A percentile compares a stretch with the other conserved stretches of the same genome.
phyloP scores from a whole-genome alignment of 2,888 invertebrate species.

The Xanthorhoe spadicearia region DNA sequence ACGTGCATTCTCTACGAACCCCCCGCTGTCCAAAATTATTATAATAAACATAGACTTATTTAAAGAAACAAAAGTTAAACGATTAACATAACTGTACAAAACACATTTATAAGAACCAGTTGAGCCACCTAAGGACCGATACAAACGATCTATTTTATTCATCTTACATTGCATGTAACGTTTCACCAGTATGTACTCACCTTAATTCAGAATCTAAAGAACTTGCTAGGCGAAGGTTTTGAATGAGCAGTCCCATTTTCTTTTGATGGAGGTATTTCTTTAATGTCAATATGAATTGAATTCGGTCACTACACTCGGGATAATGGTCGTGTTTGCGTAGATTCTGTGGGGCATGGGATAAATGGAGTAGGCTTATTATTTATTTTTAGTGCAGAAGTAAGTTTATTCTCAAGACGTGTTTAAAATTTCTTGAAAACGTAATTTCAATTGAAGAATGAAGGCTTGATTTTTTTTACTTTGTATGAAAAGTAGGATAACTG shows the following conservation, averaged over 20 bases:
- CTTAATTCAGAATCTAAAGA: background rate
- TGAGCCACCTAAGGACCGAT: no score
- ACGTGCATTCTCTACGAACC: no score
- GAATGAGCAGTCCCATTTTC: constrained; percentile 36
- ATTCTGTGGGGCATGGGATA: constrained; percentile 5
- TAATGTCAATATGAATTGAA: constrained; percentile 36
- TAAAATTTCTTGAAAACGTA: background rate
- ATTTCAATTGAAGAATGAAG: background rate
- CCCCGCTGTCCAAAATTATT: no score
- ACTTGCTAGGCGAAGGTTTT: constrained; percentile 40
- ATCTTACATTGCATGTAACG: no score
- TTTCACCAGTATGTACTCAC: no score
- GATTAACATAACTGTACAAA: no score
- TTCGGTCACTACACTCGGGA: constrained; percentile 16
- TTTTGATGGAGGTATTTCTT: constrained; percentile 39
- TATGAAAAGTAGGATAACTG: background rate
- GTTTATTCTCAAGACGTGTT: background rate
- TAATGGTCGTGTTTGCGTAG: constrained; percentile 7
- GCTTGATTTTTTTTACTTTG: background rate
- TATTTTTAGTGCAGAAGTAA: background rate
- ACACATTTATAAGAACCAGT: no score
- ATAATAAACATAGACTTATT: no score
- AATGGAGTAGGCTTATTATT: background rate
- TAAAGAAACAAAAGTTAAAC: no score
- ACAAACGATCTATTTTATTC: no score